Percentiles rank a stretch among this genome's conserved stretches.
Evolutionary conservation across 1,140 invertebrate species (phyloP).

Genomic region (Calephelis virginiensis): DNA sequence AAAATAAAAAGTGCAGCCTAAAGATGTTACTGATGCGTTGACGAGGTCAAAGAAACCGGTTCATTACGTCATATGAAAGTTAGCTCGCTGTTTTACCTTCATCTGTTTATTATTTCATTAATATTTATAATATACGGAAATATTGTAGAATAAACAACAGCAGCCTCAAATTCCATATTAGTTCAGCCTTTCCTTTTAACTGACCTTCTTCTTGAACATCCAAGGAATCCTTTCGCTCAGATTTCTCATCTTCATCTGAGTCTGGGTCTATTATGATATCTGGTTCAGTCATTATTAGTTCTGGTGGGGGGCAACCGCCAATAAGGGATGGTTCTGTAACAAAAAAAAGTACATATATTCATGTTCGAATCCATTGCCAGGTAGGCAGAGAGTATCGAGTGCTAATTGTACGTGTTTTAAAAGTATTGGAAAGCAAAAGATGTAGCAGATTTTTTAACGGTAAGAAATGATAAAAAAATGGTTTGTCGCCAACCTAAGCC

Average conservation of each 20-base stretch:
- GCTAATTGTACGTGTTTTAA: too few species aligned
- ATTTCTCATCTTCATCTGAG: constrained; percentile 64
- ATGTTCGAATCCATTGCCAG: too few species aligned
- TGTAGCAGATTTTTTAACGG: too few species aligned
- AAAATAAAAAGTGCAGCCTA: too few species aligned
- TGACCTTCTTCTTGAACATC: constrained; percentile 73
- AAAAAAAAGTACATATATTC: background rate
- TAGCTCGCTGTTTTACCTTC: too few species aligned
- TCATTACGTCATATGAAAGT: too few species aligned
- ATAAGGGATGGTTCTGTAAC: constrained; percentile 42
- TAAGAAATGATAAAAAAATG: too few species aligned
- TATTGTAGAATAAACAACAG: background rate
- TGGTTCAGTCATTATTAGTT: constrained; percentile 64
- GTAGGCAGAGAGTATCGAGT: too few species aligned
- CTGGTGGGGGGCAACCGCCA: constrained; percentile 49
- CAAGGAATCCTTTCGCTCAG: constrained; percentile 66
- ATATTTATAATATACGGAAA: background rate
- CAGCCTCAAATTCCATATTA: background rate
- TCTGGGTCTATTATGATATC: constrained; percentile 62
- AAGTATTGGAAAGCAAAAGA: too few species aligned
- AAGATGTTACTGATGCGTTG: too few species aligned
- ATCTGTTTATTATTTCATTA: background rate
- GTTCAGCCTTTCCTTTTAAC: background rate
- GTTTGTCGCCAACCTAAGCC: too few species aligned
- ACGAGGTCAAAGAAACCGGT: background rate